Conservation (phyloP, 2,888 invertebrate species). For the Antheraea assamensis region DNA sequence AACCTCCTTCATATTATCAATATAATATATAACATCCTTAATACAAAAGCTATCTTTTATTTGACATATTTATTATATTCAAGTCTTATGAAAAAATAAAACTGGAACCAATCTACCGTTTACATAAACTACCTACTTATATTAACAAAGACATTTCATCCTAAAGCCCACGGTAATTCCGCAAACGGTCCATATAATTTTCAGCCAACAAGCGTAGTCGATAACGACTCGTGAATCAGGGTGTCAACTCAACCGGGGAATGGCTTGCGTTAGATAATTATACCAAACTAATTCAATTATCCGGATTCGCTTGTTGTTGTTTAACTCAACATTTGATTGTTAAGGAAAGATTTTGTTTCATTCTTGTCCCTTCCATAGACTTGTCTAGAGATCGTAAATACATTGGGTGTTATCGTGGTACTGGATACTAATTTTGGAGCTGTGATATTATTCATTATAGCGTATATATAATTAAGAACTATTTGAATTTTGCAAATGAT, state of each 20-base stretch:
- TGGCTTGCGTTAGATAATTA: conserved; percentile 39
- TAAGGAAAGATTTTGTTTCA: background rate
- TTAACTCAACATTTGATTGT: background rate
- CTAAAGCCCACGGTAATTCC: conserved; percentile 12
- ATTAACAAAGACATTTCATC: conserved; percentile 5
- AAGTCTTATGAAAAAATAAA: no score
- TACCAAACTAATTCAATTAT: conserved; percentile 23
- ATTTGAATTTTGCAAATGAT: no score
- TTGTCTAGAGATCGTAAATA: background rate
- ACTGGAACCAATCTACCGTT: background rate
- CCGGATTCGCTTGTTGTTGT: conserved; percentile 18
- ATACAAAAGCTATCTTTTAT: no score
- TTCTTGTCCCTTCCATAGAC: no score
- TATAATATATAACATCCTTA: no score
- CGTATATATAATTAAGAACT: no score
- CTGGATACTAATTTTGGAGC: background rate
- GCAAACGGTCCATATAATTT: conserved; percentile 32
- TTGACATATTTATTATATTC: no score
- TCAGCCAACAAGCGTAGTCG: conserved; percentile 32
- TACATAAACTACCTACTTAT: background rate
- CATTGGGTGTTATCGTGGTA: background rate
- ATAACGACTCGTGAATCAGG: conserved; percentile 41
- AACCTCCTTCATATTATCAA: no score
- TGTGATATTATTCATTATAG: background rate
- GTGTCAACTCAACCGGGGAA: conserved; percentile 39